Evolutionary conservation across 2,888 invertebrate species (phyloP).

Genomic region (Parelbella ahira): DNA sequence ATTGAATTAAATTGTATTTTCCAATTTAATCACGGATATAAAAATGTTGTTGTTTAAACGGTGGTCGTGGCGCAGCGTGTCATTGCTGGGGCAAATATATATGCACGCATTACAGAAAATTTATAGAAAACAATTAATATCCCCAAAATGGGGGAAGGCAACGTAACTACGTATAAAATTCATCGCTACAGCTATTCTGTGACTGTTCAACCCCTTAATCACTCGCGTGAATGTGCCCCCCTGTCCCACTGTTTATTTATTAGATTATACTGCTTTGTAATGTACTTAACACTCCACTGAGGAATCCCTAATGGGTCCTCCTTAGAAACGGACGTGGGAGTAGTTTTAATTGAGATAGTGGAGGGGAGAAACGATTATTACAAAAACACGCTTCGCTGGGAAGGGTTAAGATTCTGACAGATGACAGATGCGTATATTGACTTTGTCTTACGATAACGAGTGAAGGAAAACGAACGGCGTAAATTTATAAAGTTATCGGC

Average conservation of each 20-base stretch:
- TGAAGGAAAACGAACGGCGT: not conserved
- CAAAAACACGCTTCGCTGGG: constrained; percentile 23
- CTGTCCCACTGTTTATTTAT: constrained; percentile 44
- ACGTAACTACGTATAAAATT: constrained; percentile 20
- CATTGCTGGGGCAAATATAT: too few species aligned
- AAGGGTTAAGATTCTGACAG: constrained; percentile 20
- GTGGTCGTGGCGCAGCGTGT: too few species aligned
- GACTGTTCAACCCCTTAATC: constrained; percentile 34
- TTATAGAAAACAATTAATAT: constrained; percentile 22
- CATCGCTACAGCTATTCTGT: constrained; percentile 24
- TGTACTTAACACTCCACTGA: constrained; percentile 45
- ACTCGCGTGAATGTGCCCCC: constrained; percentile 34
- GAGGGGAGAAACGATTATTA: constrained; percentile 19
- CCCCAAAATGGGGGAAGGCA: constrained; percentile 7
- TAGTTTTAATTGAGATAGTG: constrained; percentile 35
- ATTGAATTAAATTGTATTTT: too few species aligned
- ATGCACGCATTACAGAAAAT: too few species aligned
- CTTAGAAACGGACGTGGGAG: constrained; percentile 34
- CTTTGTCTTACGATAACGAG: constrained; percentile 18
- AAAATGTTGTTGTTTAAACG: too few species aligned
- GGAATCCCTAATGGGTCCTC: constrained; percentile 47
- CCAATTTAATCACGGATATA: too few species aligned
- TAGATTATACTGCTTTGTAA: constrained; percentile 45
- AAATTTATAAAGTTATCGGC: too few species aligned
- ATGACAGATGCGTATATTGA: constrained; percentile 25